Evolutionary conservation across 2,797 vertebrate genomes (phyloP), one percentile per base, ranked within the genome.

Genomic region (Podargus strigoides): DNA sequence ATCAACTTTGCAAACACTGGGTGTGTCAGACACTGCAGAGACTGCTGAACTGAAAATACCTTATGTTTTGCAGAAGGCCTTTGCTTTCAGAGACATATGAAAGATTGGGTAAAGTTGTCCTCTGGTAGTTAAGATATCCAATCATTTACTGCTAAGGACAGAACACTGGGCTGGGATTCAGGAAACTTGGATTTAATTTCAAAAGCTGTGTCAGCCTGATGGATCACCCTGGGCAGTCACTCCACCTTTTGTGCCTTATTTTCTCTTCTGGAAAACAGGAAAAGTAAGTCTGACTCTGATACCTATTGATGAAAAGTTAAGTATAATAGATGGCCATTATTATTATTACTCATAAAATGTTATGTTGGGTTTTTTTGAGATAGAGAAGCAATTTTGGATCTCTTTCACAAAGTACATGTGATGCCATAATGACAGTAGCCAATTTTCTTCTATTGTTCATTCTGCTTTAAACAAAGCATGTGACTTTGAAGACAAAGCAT

Each of bases 141-240:
- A 1, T n/a, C 6, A 55, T 49, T 83, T 77, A 74, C 30, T 74
- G 18, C 26, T 92, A 44, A 53, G 18, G 42, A 82, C 21, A 78
- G 34, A 88, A 89, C 59, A 52, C 30, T 74, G 56, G 74, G 49
- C 68, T 68, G 72, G 22, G 10, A 68, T 79, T 95, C 84, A 92
- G 88, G 94, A 94, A 89, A 83, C 60, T 34, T 62, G 18, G 37
- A 53, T 85, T 94, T 80, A 28, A 62, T 83, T 96, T 93, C 75
- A 56, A 90, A 77, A 90, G 39, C n/a, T 87, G 8, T 77, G 47
- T 80, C 0, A 0, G 37, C 24, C 69, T 95, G 78, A 89, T 72
- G 67, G 81, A 90, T 94, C 41, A 36, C 72, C 28, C 42, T 69
- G 39, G 72, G 56, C 63, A 85, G 24, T 74, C 41, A 50, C 19